These are phyloP conservation scores for Petromus typicus DNA, from an alignment of 2,113 vertebrate genomes.

Conservation along the genomic window DNA sequence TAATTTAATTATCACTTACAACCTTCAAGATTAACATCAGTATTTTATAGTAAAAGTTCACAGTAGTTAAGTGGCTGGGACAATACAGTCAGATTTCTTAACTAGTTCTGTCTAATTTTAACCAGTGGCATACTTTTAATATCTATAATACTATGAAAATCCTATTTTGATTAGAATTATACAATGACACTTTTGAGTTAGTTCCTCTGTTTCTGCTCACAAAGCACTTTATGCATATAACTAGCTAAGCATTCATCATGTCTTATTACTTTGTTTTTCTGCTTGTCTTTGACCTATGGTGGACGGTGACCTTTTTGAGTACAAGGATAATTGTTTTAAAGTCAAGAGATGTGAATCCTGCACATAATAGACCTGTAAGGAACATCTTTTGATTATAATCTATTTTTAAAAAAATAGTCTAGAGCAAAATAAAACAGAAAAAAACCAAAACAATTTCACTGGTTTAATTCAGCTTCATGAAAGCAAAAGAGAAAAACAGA, in stretches of 20 bases:
- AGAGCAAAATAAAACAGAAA: background rate
- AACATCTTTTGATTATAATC: background rate
- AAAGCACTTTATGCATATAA: background rate
- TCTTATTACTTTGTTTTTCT: conserved; percentile 24
- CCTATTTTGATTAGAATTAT: conserved; percentile 58
- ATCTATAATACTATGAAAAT: conserved; percentile 45
- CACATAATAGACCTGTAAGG: background rate
- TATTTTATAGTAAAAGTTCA: conserved; percentile 49
- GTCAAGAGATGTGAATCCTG: background rate
- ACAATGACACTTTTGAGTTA: conserved; percentile 26
- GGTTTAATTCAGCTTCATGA: conserved; percentile 60
- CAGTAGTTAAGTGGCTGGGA: conserved; percentile 19
- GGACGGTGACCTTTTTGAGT: background rate
- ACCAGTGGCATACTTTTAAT: conserved; percentile 25
- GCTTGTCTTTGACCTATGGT: background rate
- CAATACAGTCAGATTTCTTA: conserved; percentile 22
- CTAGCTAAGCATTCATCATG: background rate
- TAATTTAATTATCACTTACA: background rate
- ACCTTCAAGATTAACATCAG: background rate
- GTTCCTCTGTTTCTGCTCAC: background rate
- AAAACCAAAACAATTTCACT: conserved; percentile 53
- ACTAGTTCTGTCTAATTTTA: conserved; percentile 64
- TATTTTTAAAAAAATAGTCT: conserved; percentile 35
- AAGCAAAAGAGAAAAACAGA: conserved; percentile 61
- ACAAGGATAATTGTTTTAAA: background rate